Evolutionary conservation across 1,140 invertebrate species (phyloP).

Genomic region (Apis dorsata): DNA sequence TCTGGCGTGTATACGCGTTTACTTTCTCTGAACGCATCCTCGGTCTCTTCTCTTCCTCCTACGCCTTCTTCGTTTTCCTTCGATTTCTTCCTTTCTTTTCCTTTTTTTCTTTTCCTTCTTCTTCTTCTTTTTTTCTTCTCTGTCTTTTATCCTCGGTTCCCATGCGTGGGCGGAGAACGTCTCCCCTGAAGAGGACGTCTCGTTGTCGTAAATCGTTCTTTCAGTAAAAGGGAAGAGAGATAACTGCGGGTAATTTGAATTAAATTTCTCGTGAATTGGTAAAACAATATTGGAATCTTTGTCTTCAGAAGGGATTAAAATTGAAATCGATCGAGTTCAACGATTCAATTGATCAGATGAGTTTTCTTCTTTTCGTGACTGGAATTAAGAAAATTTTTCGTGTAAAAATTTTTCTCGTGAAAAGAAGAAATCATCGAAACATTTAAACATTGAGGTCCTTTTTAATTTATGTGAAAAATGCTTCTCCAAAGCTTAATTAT

Average conservation of each 20-base stretch:
- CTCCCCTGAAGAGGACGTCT: background rate
- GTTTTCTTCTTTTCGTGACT: no score
- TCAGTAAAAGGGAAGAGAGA: slow-evolving; percentile 47
- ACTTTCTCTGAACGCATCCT: slow-evolving; percentile 63
- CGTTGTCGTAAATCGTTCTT: slow-evolving; percentile 62
- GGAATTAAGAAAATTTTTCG: no score
- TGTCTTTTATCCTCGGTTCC: slow-evolving; percentile 26
- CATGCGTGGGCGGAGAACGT: slow-evolving; percentile 31
- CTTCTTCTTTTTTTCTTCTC: background rate
- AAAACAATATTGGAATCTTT: slow-evolving; percentile 61
- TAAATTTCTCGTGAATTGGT: slow-evolving; percentile 73
- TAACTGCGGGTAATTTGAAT: slow-evolving; percentile 78
- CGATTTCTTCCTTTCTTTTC: slow-evolving; percentile 9
- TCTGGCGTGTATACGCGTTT: slow-evolving; percentile 51
- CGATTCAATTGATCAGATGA: no score
- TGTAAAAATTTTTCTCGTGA: no score
- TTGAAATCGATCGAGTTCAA: no score
- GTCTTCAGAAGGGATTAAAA: no score
- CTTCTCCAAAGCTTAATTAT: background rate
- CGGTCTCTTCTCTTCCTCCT: slow-evolving; percentile 31
- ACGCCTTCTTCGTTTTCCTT: slow-evolving; percentile 42
- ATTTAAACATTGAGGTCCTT: no score
- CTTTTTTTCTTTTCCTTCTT: background rate
- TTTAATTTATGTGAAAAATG: no score
- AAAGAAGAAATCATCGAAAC: no score